Conservation (phyloP, 1,140 invertebrate genomes). For the Drosophila lini region DNA sequence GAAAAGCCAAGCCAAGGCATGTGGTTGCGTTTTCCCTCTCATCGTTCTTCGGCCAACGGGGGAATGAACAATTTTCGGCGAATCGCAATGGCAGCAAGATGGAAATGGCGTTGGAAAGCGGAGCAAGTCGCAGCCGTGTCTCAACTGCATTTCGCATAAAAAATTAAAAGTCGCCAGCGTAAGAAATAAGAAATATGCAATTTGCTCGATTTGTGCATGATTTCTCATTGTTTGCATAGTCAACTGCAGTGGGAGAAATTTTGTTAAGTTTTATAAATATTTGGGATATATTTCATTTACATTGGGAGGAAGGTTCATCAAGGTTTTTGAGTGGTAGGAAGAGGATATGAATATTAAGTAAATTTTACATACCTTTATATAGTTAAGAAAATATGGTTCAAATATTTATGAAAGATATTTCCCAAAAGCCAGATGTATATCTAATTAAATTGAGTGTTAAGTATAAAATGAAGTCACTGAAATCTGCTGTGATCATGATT, state of each 20-base stretch:
- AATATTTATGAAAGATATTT: too few species aligned
- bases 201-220: conserved; percentile 73
- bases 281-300: background rate
- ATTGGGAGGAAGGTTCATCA: background rate
- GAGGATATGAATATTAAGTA: background rate
- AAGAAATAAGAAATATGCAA: conserved; percentile 72
- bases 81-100: conserved; percentile 44
- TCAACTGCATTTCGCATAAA: conserved; percentile 66
- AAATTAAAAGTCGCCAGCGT: conserved; percentile 70
- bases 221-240: conserved; percentile 48
- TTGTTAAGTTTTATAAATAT: background rate
- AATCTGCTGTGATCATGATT: background rate
- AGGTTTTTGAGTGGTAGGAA: background rate
- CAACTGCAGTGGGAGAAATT: conserved; percentile 25
- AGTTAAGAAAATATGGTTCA: too few species aligned
- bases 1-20: conserved; percentile 24
- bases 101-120: conserved; percentile 35
- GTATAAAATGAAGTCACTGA: too few species aligned
- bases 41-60: conserved; percentile 36
- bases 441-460: too few species aligned
- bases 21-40: conserved; percentile 23
- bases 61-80: conserved; percentile 38
- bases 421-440: too few species aligned
- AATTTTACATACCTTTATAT: too few species aligned
- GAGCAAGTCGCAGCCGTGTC: conserved; percentile 21